phyloP scores from a whole-genome alignment of 2,888 invertebrate species.

The Notocelia uddmanniana region DNA sequence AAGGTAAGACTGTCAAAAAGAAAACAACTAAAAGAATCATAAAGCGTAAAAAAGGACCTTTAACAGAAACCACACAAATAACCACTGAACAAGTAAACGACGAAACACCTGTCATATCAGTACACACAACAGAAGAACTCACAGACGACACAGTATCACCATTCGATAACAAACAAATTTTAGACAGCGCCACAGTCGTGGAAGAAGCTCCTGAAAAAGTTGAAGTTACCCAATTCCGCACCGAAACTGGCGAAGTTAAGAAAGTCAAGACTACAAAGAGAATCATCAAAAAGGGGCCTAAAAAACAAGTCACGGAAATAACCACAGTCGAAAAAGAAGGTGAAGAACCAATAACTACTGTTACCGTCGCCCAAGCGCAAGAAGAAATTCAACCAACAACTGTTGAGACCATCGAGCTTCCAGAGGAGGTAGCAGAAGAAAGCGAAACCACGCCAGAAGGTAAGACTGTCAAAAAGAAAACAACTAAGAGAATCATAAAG shows the following conservation, averaged over 20 bases:
- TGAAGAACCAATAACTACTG: constrained; percentile 5
- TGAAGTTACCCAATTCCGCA: constrained; percentile 28
- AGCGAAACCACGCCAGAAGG: constrained; percentile 52
- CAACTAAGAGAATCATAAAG: neutral
- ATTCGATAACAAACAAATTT: constrained; percentile 45
- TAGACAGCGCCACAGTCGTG: neutral
- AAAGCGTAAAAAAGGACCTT: constrained; percentile 53
- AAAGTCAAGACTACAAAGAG: constrained; percentile 46
- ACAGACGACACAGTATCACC: constrained; percentile 59
- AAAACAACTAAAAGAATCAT: constrained; percentile 52
- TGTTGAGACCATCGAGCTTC: constrained; percentile 8
- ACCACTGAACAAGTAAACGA: constrained; percentile 50
- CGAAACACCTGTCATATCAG: constrained; percentile 53
- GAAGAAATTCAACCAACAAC: constrained; percentile 49
- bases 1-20: constrained; percentile 56
- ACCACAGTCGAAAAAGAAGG: constrained; percentile 3
- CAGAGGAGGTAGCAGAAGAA: constrained; percentile 10
- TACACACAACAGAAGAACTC: constrained; percentile 58
- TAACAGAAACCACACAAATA: constrained; percentile 61
- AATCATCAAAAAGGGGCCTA: constrained; percentile 50
- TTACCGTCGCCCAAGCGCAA: neutral
- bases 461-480: constrained; percentile 52
- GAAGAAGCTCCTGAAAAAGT: constrained; percentile 20
- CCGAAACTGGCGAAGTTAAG: constrained; percentile 25
- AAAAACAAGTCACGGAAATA: constrained; percentile 54